Conservation (phyloP, 2,888 invertebrate species). For the Caenorhabditis uteleia region DNA sequence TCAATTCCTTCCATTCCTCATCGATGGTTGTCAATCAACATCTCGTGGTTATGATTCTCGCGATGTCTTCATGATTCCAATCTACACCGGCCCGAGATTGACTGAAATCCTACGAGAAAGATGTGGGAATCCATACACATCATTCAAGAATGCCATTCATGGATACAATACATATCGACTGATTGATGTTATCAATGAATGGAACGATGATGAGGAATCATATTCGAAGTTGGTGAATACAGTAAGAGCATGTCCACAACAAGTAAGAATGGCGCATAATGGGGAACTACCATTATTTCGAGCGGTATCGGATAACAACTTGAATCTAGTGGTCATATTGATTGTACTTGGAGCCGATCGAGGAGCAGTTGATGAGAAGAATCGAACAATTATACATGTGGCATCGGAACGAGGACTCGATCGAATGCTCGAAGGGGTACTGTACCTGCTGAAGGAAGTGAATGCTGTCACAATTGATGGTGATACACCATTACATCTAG, state of each 20-base stretch:
- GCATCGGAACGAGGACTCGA: slow-evolving; percentile 39
- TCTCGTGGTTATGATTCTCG: not conserved
- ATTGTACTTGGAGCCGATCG: slow-evolving; percentile 32
- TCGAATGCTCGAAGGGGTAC: slow-evolving; percentile 32
- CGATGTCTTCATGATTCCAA: slow-evolving; percentile 23
- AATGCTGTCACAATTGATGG: slow-evolving; percentile 19
- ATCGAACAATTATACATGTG: slow-evolving; percentile 37
- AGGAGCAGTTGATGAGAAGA: slow-evolving; percentile 13
- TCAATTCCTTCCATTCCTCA: not conserved
- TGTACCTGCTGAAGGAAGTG: slow-evolving; percentile 25
- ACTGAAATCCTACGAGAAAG: slow-evolving; percentile 19
- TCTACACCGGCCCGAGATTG: slow-evolving; percentile 24
- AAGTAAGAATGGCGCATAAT: slow-evolving; percentile 22
- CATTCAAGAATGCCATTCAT: slow-evolving; percentile 32
- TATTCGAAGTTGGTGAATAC: slow-evolving; percentile 33
- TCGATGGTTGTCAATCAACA: slow-evolving; percentile 5
- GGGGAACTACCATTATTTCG: slow-evolving; percentile 38
- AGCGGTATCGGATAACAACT: slow-evolving; percentile 38
- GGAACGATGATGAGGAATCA: slow-evolving; percentile 16
- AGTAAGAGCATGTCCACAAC: slow-evolving; percentile 25
- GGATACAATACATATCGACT: slow-evolving; percentile 23
- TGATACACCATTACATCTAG: slow-evolving; percentile 45
- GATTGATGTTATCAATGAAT: slow-evolving; percentile 27
- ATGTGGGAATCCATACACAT: too few species aligned
- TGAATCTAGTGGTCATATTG: slow-evolving; percentile 37